A percentile compares a stretch with the other conserved stretches of the same genome.
phyloP scores from a whole-genome alignment of 1,140 invertebrate genomes.

The Dolichoris vasculosae region DNA sequence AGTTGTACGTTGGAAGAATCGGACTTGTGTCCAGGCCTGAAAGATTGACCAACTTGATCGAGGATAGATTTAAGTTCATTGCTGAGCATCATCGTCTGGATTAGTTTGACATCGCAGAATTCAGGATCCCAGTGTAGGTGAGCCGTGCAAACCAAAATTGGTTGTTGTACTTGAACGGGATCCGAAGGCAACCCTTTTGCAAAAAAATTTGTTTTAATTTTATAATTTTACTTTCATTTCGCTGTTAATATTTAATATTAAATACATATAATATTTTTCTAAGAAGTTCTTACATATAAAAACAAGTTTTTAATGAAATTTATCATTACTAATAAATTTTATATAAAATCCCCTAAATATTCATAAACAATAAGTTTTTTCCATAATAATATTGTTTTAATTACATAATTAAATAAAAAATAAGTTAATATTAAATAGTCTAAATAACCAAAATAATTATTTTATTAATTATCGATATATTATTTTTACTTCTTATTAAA shows the following conservation, averaged over 20 bases:
- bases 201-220: not conserved
- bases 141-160: conserved; percentile 95
- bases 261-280: too few relatives aligned
- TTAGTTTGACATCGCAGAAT: conserved; percentile 99
- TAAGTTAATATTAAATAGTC: too few relatives aligned
- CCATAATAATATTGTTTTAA: too few relatives aligned
- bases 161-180: conserved; percentile 84
- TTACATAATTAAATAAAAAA: too few relatives aligned
- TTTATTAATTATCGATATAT: too few relatives aligned
- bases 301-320: too few relatives aligned
- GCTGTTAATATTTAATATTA: not conserved
- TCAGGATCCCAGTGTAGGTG: conserved; percentile 99
- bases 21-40: conserved; percentile 78
- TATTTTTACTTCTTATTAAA: too few relatives aligned
- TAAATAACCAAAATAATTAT: too few relatives aligned
- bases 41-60: conserved; percentile 84
- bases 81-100: conserved; percentile 99
- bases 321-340: too few relatives aligned
- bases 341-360: too few relatives aligned
- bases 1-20: conserved; percentile 91
- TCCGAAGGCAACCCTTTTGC: conserved; percentile 81
- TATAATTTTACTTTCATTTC: not conserved
- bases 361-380: too few relatives aligned
- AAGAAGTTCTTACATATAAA: too few relatives aligned
- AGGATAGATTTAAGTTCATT: conserved; percentile 91